Conservation (phyloP, 2,888 invertebrate genomes). For the Teleogryllus oceanicus region DNA sequence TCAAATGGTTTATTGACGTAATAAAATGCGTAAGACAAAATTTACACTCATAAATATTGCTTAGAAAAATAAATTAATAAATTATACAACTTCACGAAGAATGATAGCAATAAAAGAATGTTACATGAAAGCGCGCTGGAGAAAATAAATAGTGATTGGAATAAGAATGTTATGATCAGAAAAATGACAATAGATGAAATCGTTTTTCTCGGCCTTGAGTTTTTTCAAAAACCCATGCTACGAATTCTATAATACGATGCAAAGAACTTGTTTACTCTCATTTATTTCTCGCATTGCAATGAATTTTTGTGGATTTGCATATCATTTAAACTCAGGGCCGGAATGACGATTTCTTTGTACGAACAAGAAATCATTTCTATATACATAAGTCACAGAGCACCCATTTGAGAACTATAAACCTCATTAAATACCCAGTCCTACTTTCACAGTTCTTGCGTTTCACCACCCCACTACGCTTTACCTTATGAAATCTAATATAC, state of each 20-base stretch:
- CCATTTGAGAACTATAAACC: neutral
- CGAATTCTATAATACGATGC: no score
- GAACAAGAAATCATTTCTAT: neutral
- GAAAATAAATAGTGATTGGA: neutral
- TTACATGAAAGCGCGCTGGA: neutral
- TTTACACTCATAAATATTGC: neutral
- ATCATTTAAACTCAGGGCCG: neutral
- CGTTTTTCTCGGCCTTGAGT: neutral
- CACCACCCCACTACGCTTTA: neutral
- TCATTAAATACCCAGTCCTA: neutral
- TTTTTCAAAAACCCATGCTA: no score
- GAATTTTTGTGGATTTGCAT: neutral
- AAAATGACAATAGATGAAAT: constrained; percentile 11
- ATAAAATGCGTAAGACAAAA: neutral
- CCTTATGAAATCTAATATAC: neutral
- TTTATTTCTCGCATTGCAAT: no score
- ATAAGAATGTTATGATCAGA: neutral
- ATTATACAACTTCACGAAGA: neutral
- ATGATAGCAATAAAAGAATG: neutral
- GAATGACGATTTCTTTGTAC: neutral
- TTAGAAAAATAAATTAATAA: constrained; percentile 7
- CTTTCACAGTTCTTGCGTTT: neutral
- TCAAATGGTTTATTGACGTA: neutral
- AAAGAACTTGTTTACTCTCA: no score
- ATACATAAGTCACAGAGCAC: neutral